phyloP scores from a whole-genome alignment of 1,140 invertebrate species.

The Cotesia glomerata region DNA sequence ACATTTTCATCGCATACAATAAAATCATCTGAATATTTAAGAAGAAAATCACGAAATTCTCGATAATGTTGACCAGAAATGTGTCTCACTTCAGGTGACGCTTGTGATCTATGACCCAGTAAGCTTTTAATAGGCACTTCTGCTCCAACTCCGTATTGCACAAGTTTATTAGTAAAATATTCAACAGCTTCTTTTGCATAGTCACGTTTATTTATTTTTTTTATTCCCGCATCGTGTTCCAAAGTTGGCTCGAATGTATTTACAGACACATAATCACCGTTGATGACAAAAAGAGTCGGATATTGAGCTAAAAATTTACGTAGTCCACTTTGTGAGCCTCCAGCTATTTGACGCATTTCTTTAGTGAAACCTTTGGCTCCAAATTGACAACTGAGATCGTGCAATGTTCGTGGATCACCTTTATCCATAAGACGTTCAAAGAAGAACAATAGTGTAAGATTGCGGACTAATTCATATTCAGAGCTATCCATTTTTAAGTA shows the following conservation, averaged over 20 bases:
- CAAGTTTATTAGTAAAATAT: conserved; percentile 90
- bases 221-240: conserved; percentile 60
- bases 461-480: conserved; percentile 91
- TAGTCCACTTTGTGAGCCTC: conserved; percentile 90
- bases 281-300: conserved; percentile 88
- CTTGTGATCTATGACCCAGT: conserved; percentile 90
- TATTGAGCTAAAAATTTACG: conserved; percentile 91
- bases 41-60: conserved; percentile 91
- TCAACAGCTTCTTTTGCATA: conserved; percentile 92
- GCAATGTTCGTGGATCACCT: conserved; percentile 89
- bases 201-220: conserved; percentile 73
- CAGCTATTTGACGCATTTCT: conserved; percentile 94
- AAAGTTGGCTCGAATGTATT: conserved; percentile 74
- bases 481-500: conserved; percentile 80
- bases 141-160: conserved; percentile 86
- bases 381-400: conserved; percentile 96
- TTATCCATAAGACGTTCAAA: conserved; percentile 94
- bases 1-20: conserved; percentile 88
- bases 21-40: conserved; percentile 85
- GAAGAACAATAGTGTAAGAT: conserved; percentile 95
- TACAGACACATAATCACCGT: conserved; percentile 90
- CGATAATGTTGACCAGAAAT: conserved; percentile 93
- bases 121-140: conserved; percentile 93
- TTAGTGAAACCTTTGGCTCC: conserved; percentile 95
- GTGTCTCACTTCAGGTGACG: conserved; percentile 92